Evolutionary conservation across 2,888 invertebrate genomes (phyloP), one percentile per base, ranked within the genome.

Genomic region (Cactoblastis cactorum): DNA sequence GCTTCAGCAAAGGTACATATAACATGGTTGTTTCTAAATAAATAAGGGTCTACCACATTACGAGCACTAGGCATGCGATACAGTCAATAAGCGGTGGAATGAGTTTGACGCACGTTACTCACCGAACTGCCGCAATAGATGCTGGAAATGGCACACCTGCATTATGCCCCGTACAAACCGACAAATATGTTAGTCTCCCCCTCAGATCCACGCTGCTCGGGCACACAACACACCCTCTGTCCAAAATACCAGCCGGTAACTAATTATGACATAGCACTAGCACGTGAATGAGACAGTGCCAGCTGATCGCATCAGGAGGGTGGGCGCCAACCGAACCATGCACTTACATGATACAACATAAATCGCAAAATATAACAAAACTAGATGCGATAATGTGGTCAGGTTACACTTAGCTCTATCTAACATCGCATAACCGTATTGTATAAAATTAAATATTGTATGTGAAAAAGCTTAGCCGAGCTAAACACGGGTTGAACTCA

Each of bases 141-240:
- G 90, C 78, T 90, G 90, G 89, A 90, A 90, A 88, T 90, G 90
- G 84, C 90, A 90, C 82, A 90, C 90, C 82, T 90, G 90, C 90
- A 90, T 90, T 78, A 80, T 89, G 73, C 73, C 82, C 77, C 74
- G 80, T 75, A 76, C 72, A 79, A 81, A 77, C 69, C 68, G 74
- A 75, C 74, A 77, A 79, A 74, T 75, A 82, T 77, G 77, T 71
- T 72, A 80, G 65, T 70, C 65, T 67, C 70, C 74, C n/a, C 70
- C 63, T 74, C 61, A 64, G 76, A 78, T 70, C 71, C 79, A 70
- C 69, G 69, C 72, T 71, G 71, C 73, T 57, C 65, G 64, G 73
- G 71, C 75, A 73, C 77, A 77, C 69, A 80, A 75, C 71, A 77
- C 82, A 83, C 86, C 82, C 85, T 87, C 88, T 88, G 88, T 88